Percentiles rank a stretch among this genome's conserved stretches.
Conservation (phyloP, 2,888 invertebrate genomes). For the Sarcophaga carnaria region DNA sequence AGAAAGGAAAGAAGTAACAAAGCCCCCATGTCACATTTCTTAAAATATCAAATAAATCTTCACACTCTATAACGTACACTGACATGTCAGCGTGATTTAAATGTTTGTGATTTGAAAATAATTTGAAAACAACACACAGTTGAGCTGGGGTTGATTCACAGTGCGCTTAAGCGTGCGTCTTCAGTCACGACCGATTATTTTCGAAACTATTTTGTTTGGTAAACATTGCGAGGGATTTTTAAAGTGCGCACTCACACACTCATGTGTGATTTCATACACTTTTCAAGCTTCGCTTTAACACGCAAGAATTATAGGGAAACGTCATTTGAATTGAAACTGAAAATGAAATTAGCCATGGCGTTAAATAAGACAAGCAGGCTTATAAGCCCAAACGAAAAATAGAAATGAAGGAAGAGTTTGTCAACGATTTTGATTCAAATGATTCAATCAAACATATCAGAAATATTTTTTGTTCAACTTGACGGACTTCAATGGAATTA, state of each 20-base stretch:
- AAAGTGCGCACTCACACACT: slow-evolving; percentile 38
- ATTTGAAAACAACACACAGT: slow-evolving; percentile 54
- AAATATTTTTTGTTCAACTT: slow-evolving; percentile 48
- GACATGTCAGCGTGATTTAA: slow-evolving; percentile 69
- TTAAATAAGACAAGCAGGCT: slow-evolving; percentile 13
- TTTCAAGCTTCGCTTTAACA: slow-evolving; percentile 4
- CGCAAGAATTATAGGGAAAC: slow-evolving; percentile 59
- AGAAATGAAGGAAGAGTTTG: slow-evolving; percentile 32
- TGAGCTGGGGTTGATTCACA: background rate
- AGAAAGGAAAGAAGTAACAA: slow-evolving; percentile 26
- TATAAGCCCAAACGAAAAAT: background rate
- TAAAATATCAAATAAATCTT: slow-evolving; percentile 69
- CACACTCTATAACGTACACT: slow-evolving; percentile 63
- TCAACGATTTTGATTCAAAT: slow-evolving; percentile 41
- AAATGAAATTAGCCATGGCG: slow-evolving; percentile 63
- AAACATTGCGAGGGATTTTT: slow-evolving; percentile 44
- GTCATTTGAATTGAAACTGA: slow-evolving; percentile 37
- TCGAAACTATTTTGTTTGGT: background rate
- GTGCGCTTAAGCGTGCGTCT: slow-evolving; percentile 57
- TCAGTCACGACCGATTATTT: slow-evolving; percentile 58
- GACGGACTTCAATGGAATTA: slow-evolving; percentile 54
- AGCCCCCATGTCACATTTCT: slow-evolving; percentile 67
- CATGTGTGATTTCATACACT: background rate
- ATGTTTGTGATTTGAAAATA: slow-evolving; percentile 68
- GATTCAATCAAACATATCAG: slow-evolving; percentile 24